phyloP scores from a whole-genome alignment of 23 tunicate species.

The Halocynthia aurantium region DNA sequence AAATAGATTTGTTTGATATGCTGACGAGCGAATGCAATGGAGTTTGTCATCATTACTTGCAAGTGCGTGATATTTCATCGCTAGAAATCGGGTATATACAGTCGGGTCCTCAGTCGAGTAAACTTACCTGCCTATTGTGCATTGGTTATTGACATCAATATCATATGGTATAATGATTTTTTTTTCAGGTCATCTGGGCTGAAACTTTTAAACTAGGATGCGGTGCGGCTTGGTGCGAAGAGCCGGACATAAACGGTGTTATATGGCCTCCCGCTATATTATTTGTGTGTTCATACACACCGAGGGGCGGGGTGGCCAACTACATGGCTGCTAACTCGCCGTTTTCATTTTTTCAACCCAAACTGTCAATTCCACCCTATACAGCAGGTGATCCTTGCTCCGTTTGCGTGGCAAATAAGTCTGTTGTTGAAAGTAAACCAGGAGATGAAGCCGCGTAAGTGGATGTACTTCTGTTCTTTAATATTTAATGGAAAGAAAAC shows the following conservation, averaged over 20 bases:
- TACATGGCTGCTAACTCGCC: slow-evolving; percentile 19
- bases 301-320: slow-evolving; percentile 48
- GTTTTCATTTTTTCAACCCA: slow-evolving; percentile 5
- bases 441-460: slow-evolving; percentile 10
- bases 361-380: slow-evolving; percentile 8
- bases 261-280: slow-evolving; percentile 44
- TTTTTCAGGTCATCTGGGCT: slow-evolving; percentile 75
- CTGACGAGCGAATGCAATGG: slow-evolving; percentile 34
- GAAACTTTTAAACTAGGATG: slow-evolving; percentile 78
- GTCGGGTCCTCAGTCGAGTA: neutral
- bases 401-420: slow-evolving; percentile 1
- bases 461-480: neutral
- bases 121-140: neutral
- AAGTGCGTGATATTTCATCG: slow-evolving; percentile 31
- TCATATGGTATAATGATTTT: neutral
- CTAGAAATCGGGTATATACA: too few species aligned
- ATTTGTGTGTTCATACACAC: slow-evolving; percentile 73
- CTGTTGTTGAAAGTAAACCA: neutral
- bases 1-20: slow-evolving; percentile 31
- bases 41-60: slow-evolving; percentile 75
- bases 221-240: slow-evolving; percentile 43
- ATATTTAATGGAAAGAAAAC: neutral
- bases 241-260: slow-evolving; percentile 44
- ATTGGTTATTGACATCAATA: neutral
- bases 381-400: slow-evolving; percentile 9